Conservation (phyloP, 2,797 vertebrate species). For the Phalloptychus januarius region DNA sequence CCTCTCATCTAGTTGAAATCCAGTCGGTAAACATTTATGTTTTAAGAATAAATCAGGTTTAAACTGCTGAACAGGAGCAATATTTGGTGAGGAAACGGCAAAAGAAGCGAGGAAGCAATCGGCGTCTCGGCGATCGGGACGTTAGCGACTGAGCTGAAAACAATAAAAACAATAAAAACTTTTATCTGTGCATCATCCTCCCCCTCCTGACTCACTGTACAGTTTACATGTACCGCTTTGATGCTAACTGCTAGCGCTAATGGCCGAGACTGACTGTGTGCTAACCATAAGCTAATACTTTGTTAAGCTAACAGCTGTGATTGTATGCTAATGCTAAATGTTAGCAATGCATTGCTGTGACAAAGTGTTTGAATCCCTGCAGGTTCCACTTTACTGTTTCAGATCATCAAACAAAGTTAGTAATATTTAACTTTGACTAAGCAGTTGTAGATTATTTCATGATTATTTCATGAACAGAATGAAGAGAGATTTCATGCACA, state of each 20-base stretch:
- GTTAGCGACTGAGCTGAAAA: neutral
- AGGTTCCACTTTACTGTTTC: neutral
- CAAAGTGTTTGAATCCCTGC: neutral
- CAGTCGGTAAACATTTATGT: neutral
- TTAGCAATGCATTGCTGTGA: constrained; percentile 15
- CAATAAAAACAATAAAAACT: constrained; percentile 17
- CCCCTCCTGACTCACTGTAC: constrained; percentile 64
- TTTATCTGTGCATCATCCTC: constrained; percentile 67
- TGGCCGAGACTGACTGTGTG: constrained; percentile 52
- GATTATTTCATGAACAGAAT: neutral
- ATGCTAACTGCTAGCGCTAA: constrained; percentile 68
- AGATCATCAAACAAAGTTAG: neutral
- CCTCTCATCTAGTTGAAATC: neutral
- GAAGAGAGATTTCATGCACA: neutral
- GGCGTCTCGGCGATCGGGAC: constrained; percentile 9
- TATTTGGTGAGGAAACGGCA: neutral
- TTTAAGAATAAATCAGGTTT: neutral
- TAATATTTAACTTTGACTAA: neutral
- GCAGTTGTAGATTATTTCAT: neutral
- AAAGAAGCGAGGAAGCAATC: neutral
- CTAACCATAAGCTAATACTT: constrained; percentile 53
- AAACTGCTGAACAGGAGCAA: neutral
- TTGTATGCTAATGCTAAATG: constrained; percentile 45
- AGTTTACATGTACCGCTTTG: constrained; percentile 68
- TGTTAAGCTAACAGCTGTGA: constrained; percentile 65